Conservation (phyloP, 2,888 invertebrate species). For the Hesperia comma region DNA sequence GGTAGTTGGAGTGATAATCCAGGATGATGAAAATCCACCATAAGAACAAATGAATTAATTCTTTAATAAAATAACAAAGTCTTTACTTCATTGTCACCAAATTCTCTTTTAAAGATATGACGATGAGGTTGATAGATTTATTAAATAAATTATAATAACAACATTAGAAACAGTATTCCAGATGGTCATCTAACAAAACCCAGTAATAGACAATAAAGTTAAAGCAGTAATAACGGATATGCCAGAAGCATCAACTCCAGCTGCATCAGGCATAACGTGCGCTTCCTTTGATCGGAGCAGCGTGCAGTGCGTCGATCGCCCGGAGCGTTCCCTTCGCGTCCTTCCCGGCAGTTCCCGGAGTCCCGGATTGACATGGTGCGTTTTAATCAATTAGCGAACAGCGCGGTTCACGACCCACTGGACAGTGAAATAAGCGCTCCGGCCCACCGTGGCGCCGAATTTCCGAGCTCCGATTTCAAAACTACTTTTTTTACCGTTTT, state of each 20-base stretch:
- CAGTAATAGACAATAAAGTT: too few species aligned
- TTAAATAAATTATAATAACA: too few species aligned
- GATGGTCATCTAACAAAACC: too few species aligned
- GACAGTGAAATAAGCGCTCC: conserved; percentile 78
- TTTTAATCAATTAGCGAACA: conserved; percentile 80
- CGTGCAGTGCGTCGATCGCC: conserved; percentile 43
- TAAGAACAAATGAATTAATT: too few species aligned
- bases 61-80: too few species aligned
- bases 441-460: conserved; percentile 65
- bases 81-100: too few species aligned
- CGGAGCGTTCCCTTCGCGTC: conserved; percentile 55
- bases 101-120: too few species aligned
- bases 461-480: conserved; percentile 74
- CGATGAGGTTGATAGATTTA: too few species aligned
- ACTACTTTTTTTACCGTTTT: conserved; percentile 54
- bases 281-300: conserved; percentile 57
- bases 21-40: too few species aligned
- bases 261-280: conserved; percentile 45
- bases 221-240: too few species aligned
- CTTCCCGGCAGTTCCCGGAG: conserved; percentile 56
- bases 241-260: neutral
- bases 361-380: conserved; percentile 76
- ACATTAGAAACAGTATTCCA: too few species aligned
- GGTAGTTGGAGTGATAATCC: too few species aligned
- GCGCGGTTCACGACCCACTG: conserved; percentile 72